phyloP scores from a whole-genome alignment of 2,113 vertebrate species.

The Mobula hypostoma region DNA sequence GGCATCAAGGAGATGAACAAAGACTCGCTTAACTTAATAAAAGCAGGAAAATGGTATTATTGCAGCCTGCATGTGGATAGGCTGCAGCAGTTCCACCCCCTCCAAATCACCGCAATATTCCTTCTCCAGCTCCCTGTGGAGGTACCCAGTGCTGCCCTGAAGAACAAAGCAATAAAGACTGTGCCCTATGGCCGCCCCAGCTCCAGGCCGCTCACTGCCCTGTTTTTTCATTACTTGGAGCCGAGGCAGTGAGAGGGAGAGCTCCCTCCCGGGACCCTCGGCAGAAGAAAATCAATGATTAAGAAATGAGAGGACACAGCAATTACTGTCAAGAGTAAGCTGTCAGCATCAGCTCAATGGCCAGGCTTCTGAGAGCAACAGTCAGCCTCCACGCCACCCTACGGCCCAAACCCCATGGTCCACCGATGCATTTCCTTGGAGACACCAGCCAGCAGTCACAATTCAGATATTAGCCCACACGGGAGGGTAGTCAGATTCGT shows the following conservation, averaged over 20 bases:
- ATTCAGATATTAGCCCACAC: not conserved
- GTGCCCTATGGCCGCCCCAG: conserved; percentile 33
- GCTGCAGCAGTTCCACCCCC: not conserved
- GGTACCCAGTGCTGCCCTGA: conserved; percentile 33
- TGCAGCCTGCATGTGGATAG: conserved; percentile 29
- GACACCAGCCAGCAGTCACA: not conserved
- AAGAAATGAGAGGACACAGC: conserved; percentile 33
- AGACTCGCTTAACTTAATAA: conserved; percentile 38
- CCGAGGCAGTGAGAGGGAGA: not conserved
- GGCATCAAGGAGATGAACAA: conserved; percentile 33
- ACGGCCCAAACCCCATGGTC: not conserved
- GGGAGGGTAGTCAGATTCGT: too few species aligned
- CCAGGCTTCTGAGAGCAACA: conserved; percentile 1
- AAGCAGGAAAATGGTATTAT: conserved; percentile 36
- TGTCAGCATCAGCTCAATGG: conserved; percentile 27
- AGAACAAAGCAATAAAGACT: conserved; percentile 35
- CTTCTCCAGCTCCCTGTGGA: conserved; percentile 26
- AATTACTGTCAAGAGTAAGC: conserved; percentile 36
- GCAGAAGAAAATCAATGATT: conserved; percentile 35
- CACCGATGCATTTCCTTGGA: too few species aligned
- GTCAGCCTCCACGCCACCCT: not conserved
- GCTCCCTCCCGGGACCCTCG: conserved; percentile 9
- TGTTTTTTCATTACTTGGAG: conserved; percentile 28
- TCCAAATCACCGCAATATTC: conserved; percentile 31
- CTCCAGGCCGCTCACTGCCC: conserved; percentile 30